Conservation (phyloP, 2,797 vertebrate species). For the Acropternis orthonyx region DNA sequence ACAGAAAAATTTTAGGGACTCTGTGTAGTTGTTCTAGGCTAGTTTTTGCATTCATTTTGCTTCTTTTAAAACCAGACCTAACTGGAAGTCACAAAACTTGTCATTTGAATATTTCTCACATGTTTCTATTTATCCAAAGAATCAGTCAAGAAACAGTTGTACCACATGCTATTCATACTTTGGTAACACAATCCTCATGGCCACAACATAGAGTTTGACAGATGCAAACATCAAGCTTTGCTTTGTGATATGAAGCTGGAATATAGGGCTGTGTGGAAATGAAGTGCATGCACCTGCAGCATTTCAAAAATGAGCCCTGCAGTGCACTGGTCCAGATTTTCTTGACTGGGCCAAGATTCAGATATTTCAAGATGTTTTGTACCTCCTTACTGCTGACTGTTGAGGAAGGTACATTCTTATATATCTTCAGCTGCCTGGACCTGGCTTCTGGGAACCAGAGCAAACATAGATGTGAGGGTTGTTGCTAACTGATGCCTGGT, state of each 20-base stretch:
- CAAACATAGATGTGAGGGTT: neutral
- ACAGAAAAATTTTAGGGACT: neutral
- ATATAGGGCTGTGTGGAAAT: neutral
- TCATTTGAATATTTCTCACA: neutral
- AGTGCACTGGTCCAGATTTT: neutral
- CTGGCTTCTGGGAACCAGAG: neutral
- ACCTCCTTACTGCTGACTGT: neutral
- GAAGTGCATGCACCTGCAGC: fast-evolving
- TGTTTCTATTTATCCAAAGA: neutral
- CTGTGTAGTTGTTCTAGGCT: neutral
- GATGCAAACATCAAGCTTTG: neutral
- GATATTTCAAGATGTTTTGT: neutral
- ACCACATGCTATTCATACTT: neutral
- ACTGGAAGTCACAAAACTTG: neutral
- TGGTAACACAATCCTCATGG: neutral
- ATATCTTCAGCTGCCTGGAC: neutral
- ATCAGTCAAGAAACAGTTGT: neutral
- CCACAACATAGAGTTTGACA: neutral
- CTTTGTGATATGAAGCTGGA: neutral
- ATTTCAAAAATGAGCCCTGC: neutral
- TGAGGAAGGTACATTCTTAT: neutral
- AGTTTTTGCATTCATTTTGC: neutral
- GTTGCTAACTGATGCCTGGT: neutral
- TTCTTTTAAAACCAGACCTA: neutral
- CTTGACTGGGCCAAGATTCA: neutral